A percentile compares a stretch with the other conserved stretches of the same genome.
Evolutionary conservation across 1,140 invertebrate genomes (phyloP).

Genomic region (Drosophila serrata): DNA sequence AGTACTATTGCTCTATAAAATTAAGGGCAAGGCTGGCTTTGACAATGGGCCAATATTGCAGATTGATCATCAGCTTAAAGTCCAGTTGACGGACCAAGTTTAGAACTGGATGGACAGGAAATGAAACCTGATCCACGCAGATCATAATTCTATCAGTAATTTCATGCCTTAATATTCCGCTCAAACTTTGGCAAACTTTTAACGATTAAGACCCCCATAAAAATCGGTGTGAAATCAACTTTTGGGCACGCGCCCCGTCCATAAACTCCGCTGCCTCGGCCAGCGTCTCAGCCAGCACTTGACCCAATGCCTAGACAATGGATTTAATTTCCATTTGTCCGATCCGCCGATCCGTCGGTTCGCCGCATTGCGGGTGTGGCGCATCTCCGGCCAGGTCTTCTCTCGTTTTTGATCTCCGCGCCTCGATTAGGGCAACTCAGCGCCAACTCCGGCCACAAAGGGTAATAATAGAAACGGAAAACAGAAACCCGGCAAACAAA

Average conservation of each 20-base stretch:
- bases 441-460: conserved; percentile 42
- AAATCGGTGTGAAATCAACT: conserved; percentile 60
- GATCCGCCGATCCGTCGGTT: conserved; percentile 51
- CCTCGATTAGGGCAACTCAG: conserved; percentile 64
- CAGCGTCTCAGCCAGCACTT: conserved; percentile 70
- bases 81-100: neutral
- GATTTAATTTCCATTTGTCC: conserved; percentile 75
- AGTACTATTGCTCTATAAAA: conserved; percentile 13
- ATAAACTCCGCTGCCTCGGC: conserved; percentile 17
- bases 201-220: conserved; percentile 17
- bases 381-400: conserved; percentile 68
- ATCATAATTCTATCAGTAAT: conserved; percentile 7
- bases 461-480: conserved; percentile 59
- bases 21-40: conserved; percentile 38
- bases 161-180: conserved; percentile 24
- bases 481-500: conserved; percentile 71
- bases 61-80: conserved; percentile 19
- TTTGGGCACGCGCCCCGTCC: conserved; percentile 61
- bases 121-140: conserved; percentile 24
- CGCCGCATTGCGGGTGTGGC: conserved; percentile 68
- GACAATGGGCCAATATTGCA: conserved; percentile 31
- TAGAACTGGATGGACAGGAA: conserved; percentile 18
- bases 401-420: conserved; percentile 78
- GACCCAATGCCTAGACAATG: conserved; percentile 77
- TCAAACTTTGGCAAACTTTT: conserved; percentile 26